phyloP scores from a whole-genome alignment of 2,113 vertebrate species.

The Aspiorhynchus laticeps region DNA sequence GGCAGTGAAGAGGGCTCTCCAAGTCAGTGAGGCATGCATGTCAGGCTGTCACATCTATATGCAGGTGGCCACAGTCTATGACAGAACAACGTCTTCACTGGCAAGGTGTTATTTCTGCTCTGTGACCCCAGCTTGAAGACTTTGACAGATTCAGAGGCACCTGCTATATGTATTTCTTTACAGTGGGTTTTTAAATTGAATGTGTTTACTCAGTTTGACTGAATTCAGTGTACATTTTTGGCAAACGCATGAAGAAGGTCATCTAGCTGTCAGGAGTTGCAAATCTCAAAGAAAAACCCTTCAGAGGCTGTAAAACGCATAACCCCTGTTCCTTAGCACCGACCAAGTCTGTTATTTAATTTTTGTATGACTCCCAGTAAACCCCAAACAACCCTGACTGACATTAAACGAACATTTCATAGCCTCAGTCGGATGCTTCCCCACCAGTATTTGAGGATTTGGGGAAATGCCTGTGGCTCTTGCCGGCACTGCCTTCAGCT shows the following conservation, averaged over 20 bases:
- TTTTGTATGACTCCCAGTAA: background rate
- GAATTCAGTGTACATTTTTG: background rate
- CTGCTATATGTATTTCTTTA: constrained; percentile 40
- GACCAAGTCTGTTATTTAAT: background rate
- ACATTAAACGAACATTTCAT: constrained; percentile 16
- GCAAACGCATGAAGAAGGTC: background rate
- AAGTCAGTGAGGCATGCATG: constrained; percentile 61
- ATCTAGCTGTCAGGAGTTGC: background rate
- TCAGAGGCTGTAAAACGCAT: background rate
- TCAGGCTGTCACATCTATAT: constrained; percentile 63
- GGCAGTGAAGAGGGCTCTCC: constrained; percentile 11
- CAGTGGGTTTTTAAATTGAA: background rate
- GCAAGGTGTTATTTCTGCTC: constrained; percentile 66
- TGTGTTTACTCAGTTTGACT: background rate
- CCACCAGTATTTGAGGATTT: constrained; percentile 9
- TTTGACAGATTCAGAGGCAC: constrained; percentile 66
- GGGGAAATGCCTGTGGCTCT: constrained; percentile 11
- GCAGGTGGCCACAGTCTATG: constrained; percentile 63
- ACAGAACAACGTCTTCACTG: constrained; percentile 61
- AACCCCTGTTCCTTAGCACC: background rate
- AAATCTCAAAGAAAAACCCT: background rate
- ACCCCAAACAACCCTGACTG: background rate
- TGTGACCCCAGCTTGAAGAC: constrained; percentile 66
- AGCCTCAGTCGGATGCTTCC: background rate
- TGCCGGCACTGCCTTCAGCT: background rate